These are phyloP conservation scores for Coregonus suidteri DNA, from an alignment of 2,797 vertebrate genomes.

Conservation along the genomic window DNA sequence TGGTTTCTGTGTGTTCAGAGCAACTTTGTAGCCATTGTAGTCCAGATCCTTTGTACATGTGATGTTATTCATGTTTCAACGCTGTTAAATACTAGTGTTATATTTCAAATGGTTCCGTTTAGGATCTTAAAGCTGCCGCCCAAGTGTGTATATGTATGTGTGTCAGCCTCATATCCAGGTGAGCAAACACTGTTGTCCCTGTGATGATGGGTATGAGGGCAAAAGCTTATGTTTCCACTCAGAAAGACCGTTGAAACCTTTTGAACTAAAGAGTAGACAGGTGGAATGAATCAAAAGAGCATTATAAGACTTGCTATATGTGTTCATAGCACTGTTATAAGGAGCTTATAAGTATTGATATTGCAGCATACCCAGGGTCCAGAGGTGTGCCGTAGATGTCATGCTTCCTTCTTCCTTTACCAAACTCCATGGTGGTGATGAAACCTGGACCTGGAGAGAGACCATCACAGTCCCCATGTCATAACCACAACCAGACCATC, in stretches of 20 bases:
- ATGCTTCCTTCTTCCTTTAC: conserved; percentile 78
- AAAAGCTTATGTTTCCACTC: conserved; percentile 31
- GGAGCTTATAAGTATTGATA: not conserved
- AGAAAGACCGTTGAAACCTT: conserved; percentile 14
- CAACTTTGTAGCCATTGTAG: conserved; percentile 18
- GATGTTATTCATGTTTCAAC: conserved; percentile 41
- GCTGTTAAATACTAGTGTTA: conserved; percentile 20
- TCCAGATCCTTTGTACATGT: conserved; percentile 38
- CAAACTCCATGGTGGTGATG: conserved; percentile 88
- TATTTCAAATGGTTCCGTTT: conserved; percentile 56
- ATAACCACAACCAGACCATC: not conserved
- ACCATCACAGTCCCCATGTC: not conserved
- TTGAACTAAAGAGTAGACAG: not conserved
- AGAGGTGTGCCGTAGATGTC: conserved; percentile 75
- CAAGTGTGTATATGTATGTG: not conserved
- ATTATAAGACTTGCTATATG: not conserved
- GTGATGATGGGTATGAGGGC: not conserved
- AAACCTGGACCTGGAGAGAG: conserved; percentile 84
- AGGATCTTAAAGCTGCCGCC: conserved; percentile 11
- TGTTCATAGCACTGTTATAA: not conserved
- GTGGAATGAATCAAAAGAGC: no score
- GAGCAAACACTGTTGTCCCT: conserved; percentile 59
- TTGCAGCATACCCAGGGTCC: conserved; percentile 77
- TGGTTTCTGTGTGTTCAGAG: not conserved
- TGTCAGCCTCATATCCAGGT: conserved; percentile 51